Base-by-base conservation (phyloP, 2,888 invertebrate species). In the Nomada goodeniana region DNA sequence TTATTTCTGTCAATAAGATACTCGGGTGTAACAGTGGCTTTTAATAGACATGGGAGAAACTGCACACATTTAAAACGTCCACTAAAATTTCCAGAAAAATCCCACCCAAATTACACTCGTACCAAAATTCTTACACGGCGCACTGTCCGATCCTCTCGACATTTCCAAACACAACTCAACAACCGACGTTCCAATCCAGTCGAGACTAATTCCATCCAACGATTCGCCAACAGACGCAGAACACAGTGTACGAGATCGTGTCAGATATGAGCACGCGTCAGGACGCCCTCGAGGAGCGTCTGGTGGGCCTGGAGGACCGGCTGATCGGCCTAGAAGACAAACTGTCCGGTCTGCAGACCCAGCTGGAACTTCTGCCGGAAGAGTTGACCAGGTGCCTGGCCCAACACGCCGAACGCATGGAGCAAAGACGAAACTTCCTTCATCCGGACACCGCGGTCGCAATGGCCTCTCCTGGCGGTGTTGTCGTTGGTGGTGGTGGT, bases 171-270 rank as follows among this genome's bases (percentile, higher is more conserved):
- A 7, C 36, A 36, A 36, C 36, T 36, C 0, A 15, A 47, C 47
- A 47, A 47, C 47, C 15, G 7, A 1, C 10, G 47, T 15, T 15
- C 47, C 15, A 2, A 15, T 47, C 47, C 47, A 3, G 2, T 2
- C 11, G 3, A 47, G 15, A 15, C 47, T 47, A 47, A 47, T 47
- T 15, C 47, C 11, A 29, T 11, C 47, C 11, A 29, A 57, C 59
- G 20, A 18, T 20, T 4, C 18, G 4, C 13, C 13, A 36, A 88
- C 96, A 99, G 99, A 99, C 99, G 87, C 99, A 99, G 95, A 98
- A 98, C 93, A 98, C 98, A 72, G 98, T 99, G 89, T 99, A 99
- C 94, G 99, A 99, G 95, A 97, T 99, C 91, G 99, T 99, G 86
- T 98, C 98, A 76, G 99, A 99, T 92, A 98, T 99, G 97, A 98